Evolutionary conservation across 37 sponge, comb jelly and placozoan genomes (phyloP), one percentile per base, ranked within the genome.

Genomic region (Geodia barretti): DNA sequence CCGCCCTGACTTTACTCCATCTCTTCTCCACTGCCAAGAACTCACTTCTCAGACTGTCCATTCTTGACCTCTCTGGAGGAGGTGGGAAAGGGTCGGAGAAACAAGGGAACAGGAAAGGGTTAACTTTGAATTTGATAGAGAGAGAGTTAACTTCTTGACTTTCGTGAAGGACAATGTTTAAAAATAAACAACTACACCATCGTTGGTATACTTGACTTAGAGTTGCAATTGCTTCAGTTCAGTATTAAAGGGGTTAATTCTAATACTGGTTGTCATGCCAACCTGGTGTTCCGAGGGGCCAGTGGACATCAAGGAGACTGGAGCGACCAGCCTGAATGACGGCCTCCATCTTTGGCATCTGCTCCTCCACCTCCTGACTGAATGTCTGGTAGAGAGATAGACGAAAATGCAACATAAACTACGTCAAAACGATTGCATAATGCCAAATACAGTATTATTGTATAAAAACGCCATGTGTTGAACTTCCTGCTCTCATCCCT

Each of bases 1-100:
- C 82, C 23, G 33, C 60, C 73, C 62, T 36, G 60, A 90, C 39
- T 38, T 35, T 32, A 41, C 43, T 69, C 86, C 86, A 81, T 9
- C 75, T 79, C 43, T 54, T 62, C 47, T 75, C 71, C 59, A 90
- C 43, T 0, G 77, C 59, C 3, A 67, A 20, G 62, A 39, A 81
- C 72, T 77, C 64, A 0, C 28, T 4, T 42, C 47, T 61, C 66
- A 85, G 35, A 33, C 41, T 59, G 8, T 84, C 84, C 68, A 68
- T 68, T 3, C 34, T 20, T 32, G 68, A 5, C 31, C 34, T 1
- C 67, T 83, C 83, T 2, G 54, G 14, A 14, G 54, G 14, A 47
- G 54, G 54, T 17, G 54, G 54, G 54, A 47, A 14, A 47, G 54
- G 14, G 14, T 17, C 11, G 14, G 54, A 47, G 54, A 14, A 14